Percentiles rank a stretch among this genome's conserved stretches.
phyloP scores from a whole-genome alignment of 2,888 invertebrate genomes.

The Synergus umbraculus region DNA sequence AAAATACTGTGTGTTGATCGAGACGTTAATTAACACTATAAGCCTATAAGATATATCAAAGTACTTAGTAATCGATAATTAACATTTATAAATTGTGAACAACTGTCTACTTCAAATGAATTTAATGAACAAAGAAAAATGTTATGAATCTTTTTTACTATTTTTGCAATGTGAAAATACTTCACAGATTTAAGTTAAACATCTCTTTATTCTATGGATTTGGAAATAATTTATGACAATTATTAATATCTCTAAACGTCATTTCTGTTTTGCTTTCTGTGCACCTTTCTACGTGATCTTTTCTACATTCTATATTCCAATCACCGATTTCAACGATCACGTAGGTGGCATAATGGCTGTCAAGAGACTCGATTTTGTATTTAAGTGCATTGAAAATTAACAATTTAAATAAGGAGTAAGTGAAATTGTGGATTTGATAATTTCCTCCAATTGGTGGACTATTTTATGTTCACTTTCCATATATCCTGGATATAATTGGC shows the following conservation, averaged over 20 bases:
- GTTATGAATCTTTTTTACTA: neutral
- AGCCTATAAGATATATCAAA: conserved; percentile 30
- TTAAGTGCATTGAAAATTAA: conserved; percentile 16
- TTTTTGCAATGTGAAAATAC: no score
- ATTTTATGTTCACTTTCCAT: conserved; percentile 14
- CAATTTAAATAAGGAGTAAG: conserved; percentile 28
- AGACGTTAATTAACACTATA: conserved; percentile 15
- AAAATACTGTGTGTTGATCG: conserved; percentile 5
- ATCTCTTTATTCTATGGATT: conserved; percentile 2
- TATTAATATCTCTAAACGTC: neutral
- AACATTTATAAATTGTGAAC: conserved; percentile 8
- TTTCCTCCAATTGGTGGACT: conserved; percentile 6
- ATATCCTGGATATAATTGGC: conserved; percentile 33
- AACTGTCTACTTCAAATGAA: neutral
- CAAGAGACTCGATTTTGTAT: conserved; percentile 10
- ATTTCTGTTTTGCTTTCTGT: neutral
- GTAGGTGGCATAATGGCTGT: neutral
- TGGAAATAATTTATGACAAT: neutral
- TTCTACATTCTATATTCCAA: neutral
- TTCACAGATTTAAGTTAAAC: neutral
- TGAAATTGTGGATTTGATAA: conserved; percentile 21
- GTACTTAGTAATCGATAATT: conserved; percentile 1
- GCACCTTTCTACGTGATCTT: neutral
- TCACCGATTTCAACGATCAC: neutral
- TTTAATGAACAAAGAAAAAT: neutral